Evolutionary conservation across 2,797 vertebrate genomes (phyloP), one percentile per base, ranked within the genome.

Genomic region (Tamandua tetradactyla): DNA sequence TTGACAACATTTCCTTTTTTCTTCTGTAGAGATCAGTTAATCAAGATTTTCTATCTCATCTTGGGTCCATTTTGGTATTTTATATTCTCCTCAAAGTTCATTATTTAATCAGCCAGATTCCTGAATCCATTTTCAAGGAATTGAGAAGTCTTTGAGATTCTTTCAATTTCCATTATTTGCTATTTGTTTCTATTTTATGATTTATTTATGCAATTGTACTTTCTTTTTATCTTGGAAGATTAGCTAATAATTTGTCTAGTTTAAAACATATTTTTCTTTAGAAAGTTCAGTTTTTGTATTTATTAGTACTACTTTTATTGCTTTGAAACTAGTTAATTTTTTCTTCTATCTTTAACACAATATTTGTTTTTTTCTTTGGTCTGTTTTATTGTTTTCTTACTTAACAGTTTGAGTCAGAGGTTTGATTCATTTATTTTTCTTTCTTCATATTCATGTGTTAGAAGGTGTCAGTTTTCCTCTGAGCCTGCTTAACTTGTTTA

Each of bases 401-500:
- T 72, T 88, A 66, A 62, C 17, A 62, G n/a, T 71, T 69, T 79
- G 57, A 80, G 27, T 42, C 27, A 69, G 25, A 80, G 11, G 81
- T 25, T 89, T 76, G 69, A 42, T 92, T 32, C 30, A 72, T 85
- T 96, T 81, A 79, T 75, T 86, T 92, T 89, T 89, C 12, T 47
- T 81, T 27, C 3, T 72, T 81, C 66, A 44, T 57, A 75, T 89
- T 92, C 52, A 89, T 25, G 17, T 76, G 15, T 18, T 92, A 81
- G 61, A 76, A 17, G 9, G 7, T 72, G 18, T 81, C 23, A 55
- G 1, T 78, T 86, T 76, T 72, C 40, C 40, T 59, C 32, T 61
- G 64, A 69, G 69, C 4, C 17, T 35, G 37, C 76, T 86, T 82
- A 35, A 68, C 49, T 27, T 44, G 1, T 47, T 81, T 79, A 61